Percentiles rank a stretch among this genome's conserved stretches.
These are phyloP conservation scores for Diadema setosum DNA, from an alignment of 35 echinoderm and acorn worm genomes.

Conservation along the genomic window DNA sequence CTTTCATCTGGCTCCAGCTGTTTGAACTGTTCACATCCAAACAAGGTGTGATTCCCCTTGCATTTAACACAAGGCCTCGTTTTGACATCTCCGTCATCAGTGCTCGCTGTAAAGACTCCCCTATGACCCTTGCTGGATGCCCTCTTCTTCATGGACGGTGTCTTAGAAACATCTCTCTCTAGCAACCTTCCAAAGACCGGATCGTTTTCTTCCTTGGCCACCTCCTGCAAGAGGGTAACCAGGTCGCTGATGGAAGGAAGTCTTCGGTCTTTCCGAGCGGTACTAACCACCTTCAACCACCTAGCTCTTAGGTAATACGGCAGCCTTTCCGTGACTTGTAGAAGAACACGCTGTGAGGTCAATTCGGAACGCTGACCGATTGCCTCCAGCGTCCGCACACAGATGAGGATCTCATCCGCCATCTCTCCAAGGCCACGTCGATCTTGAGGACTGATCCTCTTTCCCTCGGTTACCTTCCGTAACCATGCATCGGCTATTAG, in stretches of 20 bases:
- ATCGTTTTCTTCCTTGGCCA: neutral
- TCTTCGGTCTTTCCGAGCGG: neutral
- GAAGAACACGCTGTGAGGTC: neutral
- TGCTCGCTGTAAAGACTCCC: neutral
- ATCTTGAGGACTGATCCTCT: neutral
- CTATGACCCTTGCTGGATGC: neutral
- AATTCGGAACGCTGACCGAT: neutral
- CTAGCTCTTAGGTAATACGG: neutral
- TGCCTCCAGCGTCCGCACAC: slow-evolving; percentile 13
- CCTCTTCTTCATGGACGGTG: neutral
- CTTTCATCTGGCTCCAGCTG: neutral
- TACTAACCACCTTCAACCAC: neutral
- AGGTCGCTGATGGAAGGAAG: neutral
- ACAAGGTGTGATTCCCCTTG: too few species aligned
- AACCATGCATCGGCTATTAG: slow-evolving; percentile 50
- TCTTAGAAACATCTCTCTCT: neutral
- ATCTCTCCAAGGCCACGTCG: neutral
- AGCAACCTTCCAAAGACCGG: neutral
- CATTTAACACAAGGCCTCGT: neutral
- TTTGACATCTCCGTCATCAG: too few species aligned
- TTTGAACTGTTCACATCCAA: too few species aligned
- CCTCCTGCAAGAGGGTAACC: neutral
- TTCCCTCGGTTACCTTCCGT: neutral
- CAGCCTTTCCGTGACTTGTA: neutral
- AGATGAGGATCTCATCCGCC: slow-evolving; percentile 44